A percentile compares a stretch with the other conserved stretches of the same genome.
Conservation (phyloP, 2,888 invertebrate species). For the Eristalinus aeneus region DNA sequence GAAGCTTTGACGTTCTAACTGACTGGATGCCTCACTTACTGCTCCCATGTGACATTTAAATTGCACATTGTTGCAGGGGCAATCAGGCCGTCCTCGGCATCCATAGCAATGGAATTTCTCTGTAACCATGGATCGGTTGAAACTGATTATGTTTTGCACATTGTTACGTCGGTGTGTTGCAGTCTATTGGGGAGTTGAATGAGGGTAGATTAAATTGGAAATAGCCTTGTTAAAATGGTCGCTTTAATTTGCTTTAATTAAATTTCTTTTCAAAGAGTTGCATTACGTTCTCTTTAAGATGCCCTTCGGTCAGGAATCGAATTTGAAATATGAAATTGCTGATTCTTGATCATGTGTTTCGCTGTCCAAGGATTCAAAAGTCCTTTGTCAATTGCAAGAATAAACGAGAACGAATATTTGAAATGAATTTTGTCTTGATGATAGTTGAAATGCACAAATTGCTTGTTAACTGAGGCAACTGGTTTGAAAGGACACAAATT, state of each 20-base stretch:
- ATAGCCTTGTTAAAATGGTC: background rate
- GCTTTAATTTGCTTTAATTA: background rate
- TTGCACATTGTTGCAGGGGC: slow-evolving; percentile 4
- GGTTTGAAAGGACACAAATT: background rate
- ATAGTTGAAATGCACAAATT: too few relatives aligned
- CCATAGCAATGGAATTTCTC: background rate
- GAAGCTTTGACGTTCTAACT: slow-evolving; percentile 1
- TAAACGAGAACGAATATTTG: background rate
- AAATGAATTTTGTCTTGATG: too few relatives aligned
- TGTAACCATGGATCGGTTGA: background rate
- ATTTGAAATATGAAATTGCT: background rate
- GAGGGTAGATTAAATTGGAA: background rate
- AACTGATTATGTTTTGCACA: background rate
- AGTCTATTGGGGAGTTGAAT: background rate
- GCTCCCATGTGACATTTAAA: background rate
- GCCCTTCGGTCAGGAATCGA: background rate
- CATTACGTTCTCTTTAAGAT: background rate
- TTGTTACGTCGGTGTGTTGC: background rate
- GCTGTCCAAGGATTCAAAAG: background rate
- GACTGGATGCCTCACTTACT: slow-evolving; percentile 1
- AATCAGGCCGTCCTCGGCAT: background rate
- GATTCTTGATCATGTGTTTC: background rate
- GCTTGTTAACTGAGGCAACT: background rate
- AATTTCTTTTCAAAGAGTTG: background rate
- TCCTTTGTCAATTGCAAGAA: background rate